phyloP scores from a whole-genome alignment of 2,888 invertebrate species.

The Orchesella flavescens region DNA sequence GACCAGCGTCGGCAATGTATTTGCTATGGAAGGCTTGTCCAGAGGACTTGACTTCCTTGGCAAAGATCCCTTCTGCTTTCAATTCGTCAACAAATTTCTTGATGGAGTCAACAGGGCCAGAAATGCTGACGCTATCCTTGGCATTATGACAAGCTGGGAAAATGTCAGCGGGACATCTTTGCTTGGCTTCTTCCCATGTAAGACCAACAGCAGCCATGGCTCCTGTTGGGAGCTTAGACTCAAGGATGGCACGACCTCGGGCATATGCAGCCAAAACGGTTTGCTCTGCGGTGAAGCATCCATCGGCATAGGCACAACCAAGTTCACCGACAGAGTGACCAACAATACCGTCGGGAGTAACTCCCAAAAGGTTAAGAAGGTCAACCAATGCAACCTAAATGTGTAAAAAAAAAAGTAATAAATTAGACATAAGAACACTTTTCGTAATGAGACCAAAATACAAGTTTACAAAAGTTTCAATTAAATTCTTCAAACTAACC shows the following conservation, averaged over 20 bases:
- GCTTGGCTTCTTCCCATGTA: slow-evolving; percentile 87
- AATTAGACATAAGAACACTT: neutral
- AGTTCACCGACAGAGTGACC: slow-evolving; percentile 96
- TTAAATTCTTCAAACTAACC: slow-evolving; percentile 68
- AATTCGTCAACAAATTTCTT: slow-evolving; percentile 82
- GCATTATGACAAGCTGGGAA: slow-evolving; percentile 96
- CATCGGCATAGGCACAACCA: slow-evolving; percentile 97
- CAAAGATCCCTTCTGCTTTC: slow-evolving; percentile 85
- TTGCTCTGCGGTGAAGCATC: slow-evolving; percentile 94
- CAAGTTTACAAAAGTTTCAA: too few species aligned
- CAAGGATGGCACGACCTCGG: slow-evolving; percentile 88
- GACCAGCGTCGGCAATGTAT: slow-evolving; percentile 89
- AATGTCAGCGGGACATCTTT: slow-evolving; percentile 85
- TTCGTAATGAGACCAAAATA: too few species aligned
- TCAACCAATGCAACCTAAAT: slow-evolving; percentile 89
- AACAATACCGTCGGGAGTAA: slow-evolving; percentile 93
- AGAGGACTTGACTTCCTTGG: slow-evolving; percentile 88
- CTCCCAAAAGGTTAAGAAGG: slow-evolving; percentile 82
- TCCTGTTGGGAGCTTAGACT: slow-evolving; percentile 83
- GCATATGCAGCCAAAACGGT: slow-evolving; percentile 94
- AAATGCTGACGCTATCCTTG: slow-evolving; percentile 93
- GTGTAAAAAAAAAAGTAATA: neutral
- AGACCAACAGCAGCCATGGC: slow-evolving; percentile 95
- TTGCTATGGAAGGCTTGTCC: slow-evolving; percentile 96
- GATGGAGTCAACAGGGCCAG: slow-evolving; percentile 86